Evolutionary conservation across 1,140 invertebrate species (phyloP), one percentile per base, ranked within the genome.

Genomic region (Metopolophium dirhodum): DNA sequence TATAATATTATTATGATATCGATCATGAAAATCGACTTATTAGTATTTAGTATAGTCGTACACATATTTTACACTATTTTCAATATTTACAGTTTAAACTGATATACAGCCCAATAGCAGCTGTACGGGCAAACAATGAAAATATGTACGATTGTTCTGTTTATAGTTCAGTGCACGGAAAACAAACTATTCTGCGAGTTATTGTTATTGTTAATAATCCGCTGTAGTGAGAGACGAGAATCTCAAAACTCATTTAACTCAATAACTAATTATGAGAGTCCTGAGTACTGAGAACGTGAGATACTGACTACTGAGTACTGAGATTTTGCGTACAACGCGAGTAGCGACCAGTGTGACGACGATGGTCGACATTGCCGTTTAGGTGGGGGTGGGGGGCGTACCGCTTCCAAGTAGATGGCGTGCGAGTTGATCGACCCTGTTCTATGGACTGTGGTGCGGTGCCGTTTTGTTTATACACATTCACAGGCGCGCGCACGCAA

Each of bases 401-500:
- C 61, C 61, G 11, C 61, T 77, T n/a, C 30, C 47, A 30, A 83
- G 47, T 37, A 92, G 90, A 92, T 92, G 68, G 90, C 90, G 90
- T 49, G 68, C 68, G 68, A 47, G 30, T 83, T 77, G 90, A 37
- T 92, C 77, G 90, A 83, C 90, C 68, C 68, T 57, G n/a, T 92
- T 92, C 61, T n/a, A n/a, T 8, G 61, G 61, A n/a, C 14, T 77
- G 61, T 20, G 45, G 45, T 9, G 30, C 23, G 90, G 20, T 51
- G 30, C 35, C 30, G 45, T 92, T 51, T 82, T 92, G 90, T 92
- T 92, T 92, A 92, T n/a, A 49, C 88, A 68, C 54, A 20, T 54
- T 41, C n/a, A 57, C 35, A 57, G 51, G n/a, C 87, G 20, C 86
- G 30, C 30, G n/a, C 47, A 51, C 47, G 7, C 30, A 22, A 47